Percentiles rank a stretch among this genome's conserved stretches.
Evolutionary conservation across 2,113 vertebrate species (phyloP).

Genomic region (Thinocorus orbignyianus): DNA sequence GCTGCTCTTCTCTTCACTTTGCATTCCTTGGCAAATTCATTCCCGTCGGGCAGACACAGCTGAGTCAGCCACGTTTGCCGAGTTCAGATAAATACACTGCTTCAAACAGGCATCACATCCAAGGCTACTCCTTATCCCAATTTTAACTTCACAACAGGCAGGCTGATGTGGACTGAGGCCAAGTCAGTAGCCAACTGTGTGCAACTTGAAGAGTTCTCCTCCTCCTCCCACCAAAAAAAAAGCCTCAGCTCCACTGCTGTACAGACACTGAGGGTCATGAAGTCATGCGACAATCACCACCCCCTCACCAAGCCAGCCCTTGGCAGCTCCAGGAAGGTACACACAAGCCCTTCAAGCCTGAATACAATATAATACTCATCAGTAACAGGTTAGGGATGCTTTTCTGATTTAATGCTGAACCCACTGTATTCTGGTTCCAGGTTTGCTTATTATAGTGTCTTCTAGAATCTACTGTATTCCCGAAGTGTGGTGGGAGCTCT

Average conservation of each 20-base stretch:
- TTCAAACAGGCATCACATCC: not conserved
- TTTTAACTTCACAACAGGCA: not conserved
- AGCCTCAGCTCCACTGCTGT: not conserved
- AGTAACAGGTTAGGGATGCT: not conserved
- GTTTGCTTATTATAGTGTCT: not conserved
- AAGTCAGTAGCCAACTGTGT: not conserved
- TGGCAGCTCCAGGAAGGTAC: not conserved
- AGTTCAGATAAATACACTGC: not conserved
- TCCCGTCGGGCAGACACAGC: constrained; percentile 64
- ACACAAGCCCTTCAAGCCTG: not conserved
- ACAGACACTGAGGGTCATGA: too few species aligned
- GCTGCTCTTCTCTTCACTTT: not conserved
- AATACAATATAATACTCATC: not conserved
- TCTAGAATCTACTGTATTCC: not conserved
- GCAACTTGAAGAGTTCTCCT: not conserved
- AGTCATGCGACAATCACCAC: not conserved
- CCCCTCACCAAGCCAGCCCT: not conserved
- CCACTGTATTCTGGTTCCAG: not conserved
- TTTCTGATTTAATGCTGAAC: not conserved
- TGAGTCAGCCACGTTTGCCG: constrained; percentile 58
- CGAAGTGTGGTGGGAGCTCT: not conserved
- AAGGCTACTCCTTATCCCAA: too few species aligned
- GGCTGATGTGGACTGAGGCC: not conserved
- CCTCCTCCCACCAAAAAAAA: not conserved
- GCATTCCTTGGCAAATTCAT: constrained; percentile 54